phyloP scores from a whole-genome alignment of 2,113 vertebrate species.

The Oostethus manadensis region DNA sequence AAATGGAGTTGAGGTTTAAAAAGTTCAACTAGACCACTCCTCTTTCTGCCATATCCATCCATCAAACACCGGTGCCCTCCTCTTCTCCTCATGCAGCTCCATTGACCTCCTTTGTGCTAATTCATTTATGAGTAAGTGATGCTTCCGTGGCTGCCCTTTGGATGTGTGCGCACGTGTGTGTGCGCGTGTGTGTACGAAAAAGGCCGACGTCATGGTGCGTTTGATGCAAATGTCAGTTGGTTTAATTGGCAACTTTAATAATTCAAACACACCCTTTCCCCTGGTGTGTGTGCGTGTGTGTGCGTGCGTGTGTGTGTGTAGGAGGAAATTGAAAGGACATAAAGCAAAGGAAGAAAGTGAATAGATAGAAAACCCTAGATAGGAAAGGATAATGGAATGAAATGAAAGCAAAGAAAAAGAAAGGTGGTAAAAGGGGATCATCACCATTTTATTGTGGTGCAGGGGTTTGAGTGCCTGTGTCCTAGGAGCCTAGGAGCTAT shows the following conservation, averaged over 20 bases:
- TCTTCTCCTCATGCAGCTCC: conserved; percentile 4
- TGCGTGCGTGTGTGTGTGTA: background rate
- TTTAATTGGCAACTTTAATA: conserved; percentile 72
- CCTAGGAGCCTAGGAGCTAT: too few species aligned
- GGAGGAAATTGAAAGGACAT: background rate
- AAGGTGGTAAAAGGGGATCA: background rate
- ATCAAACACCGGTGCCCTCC: conserved; percentile 39
- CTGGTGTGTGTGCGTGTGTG: conserved; percentile 33
- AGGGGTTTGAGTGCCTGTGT: too few species aligned
- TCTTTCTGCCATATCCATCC: conserved; percentile 28
- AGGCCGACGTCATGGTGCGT: conserved; percentile 60
- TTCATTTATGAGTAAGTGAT: conserved; percentile 29
- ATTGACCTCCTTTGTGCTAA: conserved; percentile 30
- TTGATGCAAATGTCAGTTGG: conserved; percentile 70
- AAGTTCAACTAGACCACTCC: background rate
- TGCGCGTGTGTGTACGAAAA: conserved; percentile 30
- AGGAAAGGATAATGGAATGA: background rate
- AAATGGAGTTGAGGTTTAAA: background rate
- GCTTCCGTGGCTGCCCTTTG: conserved; percentile 40
- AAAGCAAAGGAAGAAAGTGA: background rate
- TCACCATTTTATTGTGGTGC: too few species aligned
- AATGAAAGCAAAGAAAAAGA: background rate
- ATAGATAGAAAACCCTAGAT: background rate
- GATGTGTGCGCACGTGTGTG: conserved; percentile 1
- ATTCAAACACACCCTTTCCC: conserved; percentile 55